Conservation (phyloP, 2,888 invertebrate genomes). For the Folsomia candida region DNA sequence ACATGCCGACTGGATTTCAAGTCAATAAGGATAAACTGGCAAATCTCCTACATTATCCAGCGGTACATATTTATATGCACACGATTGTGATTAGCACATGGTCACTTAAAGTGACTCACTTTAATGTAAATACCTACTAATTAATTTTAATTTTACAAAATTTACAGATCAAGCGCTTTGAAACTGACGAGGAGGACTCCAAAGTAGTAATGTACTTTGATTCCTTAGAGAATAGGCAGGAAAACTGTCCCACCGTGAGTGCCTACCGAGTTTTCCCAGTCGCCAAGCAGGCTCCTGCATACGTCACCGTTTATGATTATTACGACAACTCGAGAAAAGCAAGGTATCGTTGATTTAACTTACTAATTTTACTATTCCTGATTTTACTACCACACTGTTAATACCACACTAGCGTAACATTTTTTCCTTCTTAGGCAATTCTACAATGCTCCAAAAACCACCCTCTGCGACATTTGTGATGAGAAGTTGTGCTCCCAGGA, state of each 20-base stretch:
- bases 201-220: conserved; percentile 69
- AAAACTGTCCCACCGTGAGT: conserved; percentile 79
- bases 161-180: conserved; percentile 46
- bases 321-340: conserved; percentile 67
- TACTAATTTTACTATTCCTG: background rate
- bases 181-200: conserved; percentile 44
- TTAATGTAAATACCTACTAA: too few relatives aligned
- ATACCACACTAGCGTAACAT: too few relatives aligned
- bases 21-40: conserved; percentile 63
- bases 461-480: conserved; percentile 81
- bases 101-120: background rate
- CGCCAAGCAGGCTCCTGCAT: conserved; percentile 79
- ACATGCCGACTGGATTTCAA: conserved; percentile 85
- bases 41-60: conserved; percentile 47
- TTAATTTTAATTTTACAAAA: too few relatives aligned
- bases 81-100: background rate
- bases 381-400: too few relatives aligned
- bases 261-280: conserved; percentile 80
- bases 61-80: conserved; percentile 27
- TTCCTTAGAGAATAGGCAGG: conserved; percentile 56
- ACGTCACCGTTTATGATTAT: conserved; percentile 82
- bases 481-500: conserved; percentile 56
- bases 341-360: conserved; percentile 28
- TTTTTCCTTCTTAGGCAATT: conserved; percentile 57
- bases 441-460: conserved; percentile 68